phyloP scores from a whole-genome alignment of 2,113 vertebrate genomes.

The Rissa tridactyla region DNA sequence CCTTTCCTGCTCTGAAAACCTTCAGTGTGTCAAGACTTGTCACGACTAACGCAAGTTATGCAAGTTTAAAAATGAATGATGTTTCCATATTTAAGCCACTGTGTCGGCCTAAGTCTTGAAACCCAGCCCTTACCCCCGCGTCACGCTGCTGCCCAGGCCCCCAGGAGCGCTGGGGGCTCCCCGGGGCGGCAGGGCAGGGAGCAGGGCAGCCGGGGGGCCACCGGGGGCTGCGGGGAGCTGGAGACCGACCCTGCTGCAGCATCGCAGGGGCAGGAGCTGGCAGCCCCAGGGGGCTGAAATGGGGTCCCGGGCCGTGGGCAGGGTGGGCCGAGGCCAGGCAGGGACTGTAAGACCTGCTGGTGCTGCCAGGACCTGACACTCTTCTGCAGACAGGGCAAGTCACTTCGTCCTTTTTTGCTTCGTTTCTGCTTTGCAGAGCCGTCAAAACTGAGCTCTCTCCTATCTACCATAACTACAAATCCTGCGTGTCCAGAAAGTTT shows the following conservation, averaged over 20 bases:
- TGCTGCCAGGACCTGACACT: background rate
- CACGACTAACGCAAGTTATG: rapidly evolving
- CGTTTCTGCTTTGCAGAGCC: background rate
- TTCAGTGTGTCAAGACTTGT: rapidly evolving
- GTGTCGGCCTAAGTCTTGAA: background rate
- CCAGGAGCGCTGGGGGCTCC: background rate
- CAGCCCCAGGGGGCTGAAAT: background rate
- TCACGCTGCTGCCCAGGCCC: background rate
- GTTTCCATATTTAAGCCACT: background rate
- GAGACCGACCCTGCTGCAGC: rapidly evolving
- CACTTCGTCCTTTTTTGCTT: background rate
- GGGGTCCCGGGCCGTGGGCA: background rate
- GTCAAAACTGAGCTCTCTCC: background rate
- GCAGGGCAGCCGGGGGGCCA: background rate
- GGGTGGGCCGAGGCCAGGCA: background rate
- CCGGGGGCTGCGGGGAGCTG: too few relatives aligned
- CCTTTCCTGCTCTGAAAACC: background rate
- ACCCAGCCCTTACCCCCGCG: rapidly evolving
- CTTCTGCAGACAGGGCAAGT: background rate
- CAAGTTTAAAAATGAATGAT: background rate
- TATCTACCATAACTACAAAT: background rate
- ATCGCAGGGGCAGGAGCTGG: too few relatives aligned
- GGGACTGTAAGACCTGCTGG: background rate
- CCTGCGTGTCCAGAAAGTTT: background rate
- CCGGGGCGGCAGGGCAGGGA: background rate